A percentile compares a stretch with the other conserved stretches of the same genome.
phyloP scores from a whole-genome alignment of 1,140 invertebrate species.

The Papilio polyxenes region DNA sequence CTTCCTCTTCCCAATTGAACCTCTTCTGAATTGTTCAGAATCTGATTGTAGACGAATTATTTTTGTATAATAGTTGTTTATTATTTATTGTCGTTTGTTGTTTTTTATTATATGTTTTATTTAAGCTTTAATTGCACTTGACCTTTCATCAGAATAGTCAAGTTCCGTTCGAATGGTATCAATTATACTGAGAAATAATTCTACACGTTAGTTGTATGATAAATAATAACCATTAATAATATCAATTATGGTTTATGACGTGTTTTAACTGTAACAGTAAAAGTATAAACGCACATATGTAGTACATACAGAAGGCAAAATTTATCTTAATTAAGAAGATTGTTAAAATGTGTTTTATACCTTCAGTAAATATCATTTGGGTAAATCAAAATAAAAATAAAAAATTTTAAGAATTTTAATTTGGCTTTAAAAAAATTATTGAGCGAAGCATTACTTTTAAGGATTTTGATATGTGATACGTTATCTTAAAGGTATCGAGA shows the following conservation, averaged over 20 bases:
- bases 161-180: background rate
- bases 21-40: too few species aligned
- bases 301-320: background rate
- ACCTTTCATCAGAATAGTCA: background rate
- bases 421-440: background rate
- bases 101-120: background rate
- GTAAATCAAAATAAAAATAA: background rate
- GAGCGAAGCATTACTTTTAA: conserved; percentile 7
- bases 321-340: conserved; percentile 13
- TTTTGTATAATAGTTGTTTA: background rate
- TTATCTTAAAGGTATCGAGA: conserved; percentile 40
- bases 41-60: too few species aligned
- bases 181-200: background rate
- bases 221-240: background rate
- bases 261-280: background rate
- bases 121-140: background rate
- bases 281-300: background rate
- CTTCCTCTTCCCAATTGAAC: too few species aligned
- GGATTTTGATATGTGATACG: conserved; percentile 36
- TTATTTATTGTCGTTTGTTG: background rate
- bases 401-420: background rate
- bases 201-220: background rate
- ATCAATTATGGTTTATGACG: background rate
- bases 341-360: background rate
- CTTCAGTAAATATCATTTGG: background rate